These are phyloP conservation scores for Zingel zingel DNA, from an alignment of 2,113 vertebrate species.

Conservation along the genomic window DNA sequence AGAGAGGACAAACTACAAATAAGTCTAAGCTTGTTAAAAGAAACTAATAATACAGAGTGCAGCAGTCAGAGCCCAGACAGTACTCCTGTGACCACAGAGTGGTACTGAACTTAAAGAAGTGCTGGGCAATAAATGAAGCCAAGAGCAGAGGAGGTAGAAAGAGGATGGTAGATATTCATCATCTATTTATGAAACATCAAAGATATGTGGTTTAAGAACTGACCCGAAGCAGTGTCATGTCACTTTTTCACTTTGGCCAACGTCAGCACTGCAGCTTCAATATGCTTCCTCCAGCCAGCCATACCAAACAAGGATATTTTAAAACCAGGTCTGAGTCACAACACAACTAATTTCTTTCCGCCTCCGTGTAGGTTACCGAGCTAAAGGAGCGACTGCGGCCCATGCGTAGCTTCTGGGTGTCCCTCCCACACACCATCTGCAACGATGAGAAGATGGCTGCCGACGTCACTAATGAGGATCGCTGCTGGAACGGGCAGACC, in stretches of 20 bases:
- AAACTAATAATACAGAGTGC: constrained; percentile 20
- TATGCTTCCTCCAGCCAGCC: constrained; percentile 52
- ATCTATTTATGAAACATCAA: constrained; percentile 49
- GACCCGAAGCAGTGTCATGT: constrained; percentile 43
- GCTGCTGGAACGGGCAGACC: constrained; percentile 91
- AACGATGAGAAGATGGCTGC: constrained; percentile 87
- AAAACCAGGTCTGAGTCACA: constrained; percentile 72
- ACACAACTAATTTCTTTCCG: constrained; percentile 52
- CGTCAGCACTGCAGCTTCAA: constrained; percentile 40
- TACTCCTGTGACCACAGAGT: constrained; percentile 8
- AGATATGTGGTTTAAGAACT: constrained; percentile 17
- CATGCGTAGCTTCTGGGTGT: constrained; percentile 90
- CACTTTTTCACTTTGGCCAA: constrained; percentile 36
- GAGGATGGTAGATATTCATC: constrained; percentile 7
- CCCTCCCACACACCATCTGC: constrained; percentile 89
- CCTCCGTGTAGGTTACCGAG: constrained; percentile 85
- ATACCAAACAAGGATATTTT: constrained; percentile 59
- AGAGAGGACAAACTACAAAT: background rate
- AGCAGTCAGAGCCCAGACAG: constrained; percentile 26
- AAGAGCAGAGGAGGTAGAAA: constrained; percentile 9
- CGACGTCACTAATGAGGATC: constrained; percentile 88
- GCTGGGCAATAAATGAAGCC: constrained; percentile 32
- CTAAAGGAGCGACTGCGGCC: constrained; percentile 88
- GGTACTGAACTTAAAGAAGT: constrained; percentile 6
- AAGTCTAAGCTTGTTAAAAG: background rate